Evolutionary conservation across 2,113 vertebrate species (phyloP), one percentile per base, ranked within the genome.

Genomic region (Anser brachyrhynchus): DNA sequence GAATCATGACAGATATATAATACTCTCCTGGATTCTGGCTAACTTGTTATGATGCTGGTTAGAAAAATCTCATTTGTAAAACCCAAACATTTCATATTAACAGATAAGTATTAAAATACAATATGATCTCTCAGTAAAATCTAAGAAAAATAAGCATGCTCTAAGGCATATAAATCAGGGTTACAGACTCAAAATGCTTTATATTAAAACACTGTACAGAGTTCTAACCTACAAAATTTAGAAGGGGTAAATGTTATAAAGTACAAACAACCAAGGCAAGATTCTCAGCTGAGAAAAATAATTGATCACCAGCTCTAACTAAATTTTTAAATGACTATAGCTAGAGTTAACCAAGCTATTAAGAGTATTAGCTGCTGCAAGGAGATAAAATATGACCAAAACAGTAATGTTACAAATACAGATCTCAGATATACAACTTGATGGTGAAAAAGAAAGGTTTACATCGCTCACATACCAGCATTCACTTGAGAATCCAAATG

Each of bases 391-490:
- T 3, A 15, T 69, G 16, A 11, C 17, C 39, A 95, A 82, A 84
- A 35, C 16, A 57, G 25, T 49, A 84, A 82, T 20, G 49, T 31
- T 59, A 52, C 33, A 61, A 44, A 52, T 4, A 29, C 21, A 79
- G 57, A 69, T 22, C 3, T 37, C 33, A 87, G 23, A 76, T 89
- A 73, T 25, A 78, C 18, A 82, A 41, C 21, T 15, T 8, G n/a
- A 70, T 64, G 37, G 25, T 14, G 7, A 55, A 7, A 75, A 57
- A 46, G 29, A 43, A 51, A 0, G 2, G 11, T 89, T 89, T 93
- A 65, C 70, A 73, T 84, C 77, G 66, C 43, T 96, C 11, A 85
- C 84, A 95, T 95, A 87, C 58, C 81, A 87, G 49, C 70, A 69
- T 65, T 84, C 44, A 44, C 26, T 92, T 82, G 58, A 43, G 84